A percentile compares a stretch with the other conserved stretches of the same genome.
phyloP scores from a whole-genome alignment of 2,888 invertebrate genomes.

The Drosophila conformis region DNA sequence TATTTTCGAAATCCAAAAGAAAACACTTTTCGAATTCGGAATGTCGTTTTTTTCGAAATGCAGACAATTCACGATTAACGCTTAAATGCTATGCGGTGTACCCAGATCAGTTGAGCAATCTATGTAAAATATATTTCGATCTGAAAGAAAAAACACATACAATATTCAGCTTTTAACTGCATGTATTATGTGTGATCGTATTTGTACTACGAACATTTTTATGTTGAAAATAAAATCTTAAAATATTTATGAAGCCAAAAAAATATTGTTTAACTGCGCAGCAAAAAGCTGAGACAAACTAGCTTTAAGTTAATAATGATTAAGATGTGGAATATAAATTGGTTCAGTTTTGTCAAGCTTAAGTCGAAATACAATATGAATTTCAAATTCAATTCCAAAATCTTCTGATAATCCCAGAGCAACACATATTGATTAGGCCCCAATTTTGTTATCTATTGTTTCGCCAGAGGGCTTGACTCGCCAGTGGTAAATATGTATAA shows the following conservation, averaged over 20 bases:
- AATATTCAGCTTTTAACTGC: constrained; percentile 42
- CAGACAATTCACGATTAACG: constrained; percentile 30
- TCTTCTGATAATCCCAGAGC: neutral
- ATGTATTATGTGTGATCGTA: constrained; percentile 48
- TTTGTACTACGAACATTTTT: constrained; percentile 54
- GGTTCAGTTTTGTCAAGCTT: neutral
- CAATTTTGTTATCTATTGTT: neutral
- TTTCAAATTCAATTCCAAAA: neutral
- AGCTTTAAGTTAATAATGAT: neutral
- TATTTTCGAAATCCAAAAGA: constrained; percentile 36
- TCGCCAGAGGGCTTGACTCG: neutral
- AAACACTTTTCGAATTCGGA: constrained; percentile 5
- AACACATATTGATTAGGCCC: neutral
- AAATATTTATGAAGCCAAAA: constrained; percentile 49
- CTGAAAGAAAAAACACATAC: constrained; percentile 22
- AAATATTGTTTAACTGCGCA: neutral
- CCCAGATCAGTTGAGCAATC: constrained; percentile 29
- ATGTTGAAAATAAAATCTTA: constrained; percentile 53
- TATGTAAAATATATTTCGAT: constrained; percentile 27
- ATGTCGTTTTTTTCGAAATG: constrained; percentile 22
- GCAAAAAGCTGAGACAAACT: neutral
- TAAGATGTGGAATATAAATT: neutral
- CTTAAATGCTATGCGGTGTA: constrained; percentile 33
- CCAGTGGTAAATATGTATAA: neutral
- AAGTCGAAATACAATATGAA: neutral